Conservation (phyloP, 2,888 invertebrate genomes). For the Penaeus monodon region DNA sequence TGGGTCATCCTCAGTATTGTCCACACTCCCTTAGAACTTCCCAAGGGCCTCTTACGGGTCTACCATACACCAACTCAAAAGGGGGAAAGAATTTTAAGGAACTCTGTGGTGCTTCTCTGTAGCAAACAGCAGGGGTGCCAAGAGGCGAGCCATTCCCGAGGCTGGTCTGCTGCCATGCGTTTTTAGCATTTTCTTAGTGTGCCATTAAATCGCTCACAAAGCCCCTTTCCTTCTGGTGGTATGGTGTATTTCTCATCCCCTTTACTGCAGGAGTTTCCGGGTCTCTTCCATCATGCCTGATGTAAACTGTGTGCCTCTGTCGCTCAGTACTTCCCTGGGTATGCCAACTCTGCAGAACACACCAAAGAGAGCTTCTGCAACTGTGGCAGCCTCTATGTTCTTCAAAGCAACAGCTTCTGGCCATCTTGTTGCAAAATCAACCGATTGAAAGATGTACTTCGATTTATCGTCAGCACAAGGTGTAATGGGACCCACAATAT, state of each 20-base stretch:
- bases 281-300: conserved; percentile 8
- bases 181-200: too few species aligned
- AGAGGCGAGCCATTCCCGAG: too few species aligned
- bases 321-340: conserved; percentile 13
- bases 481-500: background rate
- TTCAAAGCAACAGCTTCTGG: conserved; percentile 26
- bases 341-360: conserved; percentile 16
- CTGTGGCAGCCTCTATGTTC: background rate
- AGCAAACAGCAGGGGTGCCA: too few species aligned
- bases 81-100: conserved; percentile 5
- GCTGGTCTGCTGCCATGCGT: too few species aligned
- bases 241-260: background rate
- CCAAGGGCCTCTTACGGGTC: background rate
- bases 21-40: background rate
- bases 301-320: background rate
- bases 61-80: conserved; percentile 1
- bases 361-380: conserved; percentile 27
- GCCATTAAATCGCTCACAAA: too few species aligned
- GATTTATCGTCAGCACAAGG: background rate
- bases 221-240: background rate
- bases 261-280: background rate
- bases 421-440: conserved; percentile 32
- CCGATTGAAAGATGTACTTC: background rate
- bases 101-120: background rate
- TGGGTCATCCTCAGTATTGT: background rate